Base-by-base conservation (phyloP, 2,797 vertebrate species). In the Rallus crepitans region DNA sequence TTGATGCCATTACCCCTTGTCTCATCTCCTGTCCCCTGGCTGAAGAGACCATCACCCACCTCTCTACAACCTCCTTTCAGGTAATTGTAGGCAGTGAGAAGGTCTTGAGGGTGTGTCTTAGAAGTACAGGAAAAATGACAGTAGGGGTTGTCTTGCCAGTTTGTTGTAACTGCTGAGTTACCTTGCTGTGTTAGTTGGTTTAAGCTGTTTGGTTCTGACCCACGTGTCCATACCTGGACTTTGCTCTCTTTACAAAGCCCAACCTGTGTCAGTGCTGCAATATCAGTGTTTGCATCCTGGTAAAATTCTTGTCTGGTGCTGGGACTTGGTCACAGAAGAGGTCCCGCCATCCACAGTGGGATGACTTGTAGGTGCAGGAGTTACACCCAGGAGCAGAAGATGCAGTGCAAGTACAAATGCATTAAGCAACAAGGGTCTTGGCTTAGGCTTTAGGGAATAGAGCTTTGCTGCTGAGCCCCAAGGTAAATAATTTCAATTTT, bases 121-220 rank as follows among this genome's bases (percentile, higher is more conserved):
- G 16, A 63, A 82, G 1, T n/a, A 52, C 11, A 17, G 39, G 33
- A 70, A 52, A 42, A 71, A 4, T 14, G 66, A 27, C 5, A 4
- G 28, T 69, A 4, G 12, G 59, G 17, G 7, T 82, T 53, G 23
- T 53, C 23, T 88, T 59, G 19, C 23, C 31, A 56, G 12, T 27
- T 85, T 37, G 4, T 18, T 13, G 17, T 14, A 24, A 17, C 25
- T 35, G 24, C 13, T 57, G n/a, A 82, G 27, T 59, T 37, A 55
- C 63, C 39, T 48, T 35, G 24, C 35, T 0, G 0, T 50, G 25
- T 39, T 52, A 15, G 15, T 0, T 5, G 8, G 11, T 33, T 48
- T 42, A 13, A 61, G 23, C 35, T 45, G 6, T 10, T 64, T 40
- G 37, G 42, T 14, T 85, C 39, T 35, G 30, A n/a, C 42, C 56